phyloP scores from a whole-genome alignment of 2,888 invertebrate species.

The Crepidodera aurea region DNA sequence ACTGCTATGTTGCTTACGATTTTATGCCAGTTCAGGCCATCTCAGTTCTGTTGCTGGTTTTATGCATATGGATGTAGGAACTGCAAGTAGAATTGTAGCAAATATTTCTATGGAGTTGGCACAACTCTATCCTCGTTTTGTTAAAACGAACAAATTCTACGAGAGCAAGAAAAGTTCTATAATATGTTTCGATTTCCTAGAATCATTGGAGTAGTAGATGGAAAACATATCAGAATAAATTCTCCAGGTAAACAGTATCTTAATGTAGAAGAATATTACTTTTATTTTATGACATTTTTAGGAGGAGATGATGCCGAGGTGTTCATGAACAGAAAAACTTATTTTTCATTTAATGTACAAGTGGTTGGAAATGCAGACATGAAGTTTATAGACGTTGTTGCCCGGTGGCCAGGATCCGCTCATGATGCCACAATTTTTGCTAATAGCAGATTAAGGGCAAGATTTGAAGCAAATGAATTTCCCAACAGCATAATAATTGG shows the following conservation, averaged over 20 bases:
- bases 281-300: not conserved
- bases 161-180: constrained; percentile 1
- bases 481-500: not conserved
- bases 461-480: constrained; percentile 4
- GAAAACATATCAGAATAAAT: constrained; percentile 11
- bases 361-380: constrained; percentile 12
- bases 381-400: constrained; percentile 12
- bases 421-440: constrained; percentile 26
- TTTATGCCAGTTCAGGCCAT: constrained; percentile 2
- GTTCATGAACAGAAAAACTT: constrained; percentile 21
- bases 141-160: not conserved
- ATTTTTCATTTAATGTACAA: constrained; percentile 27
- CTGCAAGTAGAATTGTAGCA: constrained; percentile 5
- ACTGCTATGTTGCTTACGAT: not conserved
- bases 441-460: constrained; percentile 5
- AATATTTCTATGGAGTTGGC: not conserved
- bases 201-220: not conserved
- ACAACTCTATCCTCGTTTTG: not conserved
- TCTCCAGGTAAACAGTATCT: constrained; percentile 1
- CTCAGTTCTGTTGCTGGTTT: constrained; percentile 1
- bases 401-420: constrained; percentile 24
- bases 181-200: constrained; percentile 3
- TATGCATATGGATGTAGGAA: constrained; percentile 2
- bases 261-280: not conserved
- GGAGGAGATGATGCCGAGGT: constrained; percentile 16